Base-by-base conservation (phyloP, 2,888 invertebrate genomes). In the Eubasilissa splendida region DNA sequence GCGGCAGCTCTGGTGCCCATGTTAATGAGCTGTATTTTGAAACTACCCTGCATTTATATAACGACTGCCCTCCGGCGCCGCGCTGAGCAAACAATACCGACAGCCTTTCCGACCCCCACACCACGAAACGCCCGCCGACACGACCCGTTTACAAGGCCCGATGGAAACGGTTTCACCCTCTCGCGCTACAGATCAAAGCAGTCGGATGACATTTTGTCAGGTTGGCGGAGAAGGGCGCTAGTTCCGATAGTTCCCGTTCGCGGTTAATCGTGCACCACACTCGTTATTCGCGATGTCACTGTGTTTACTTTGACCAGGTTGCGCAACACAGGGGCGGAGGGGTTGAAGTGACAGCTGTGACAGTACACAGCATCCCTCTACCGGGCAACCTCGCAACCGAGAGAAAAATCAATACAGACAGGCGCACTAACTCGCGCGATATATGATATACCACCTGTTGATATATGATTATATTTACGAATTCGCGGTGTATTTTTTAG, bases 1-100 rank as follows among this genome's bases (percentile, higher is more conserved):
- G 96, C 96, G 88, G 96, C 97, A 88, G 96, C 96, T 91, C 96
- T 93, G 86, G 97, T 97, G 89, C 96, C 97, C 97, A 97, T 97
- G 90, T 94, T 95, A 90, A 93, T 92, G 86, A 93, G 92, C 88
- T 93, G 93, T 86, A 93, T 92, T 91, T 91, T 93, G 89, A 93
- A 93, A 88, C 93, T 93, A 89, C 93, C 93, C 89, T 93, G 92
- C 93, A 93, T 93, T 89, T 83, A 84, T 84, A 73, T 81, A 80
- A 78, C 22, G 22, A 22, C 73, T 12, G 78, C 77, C 78, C 53
- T 63, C 80, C 82, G 80, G 75, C 80, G 71, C 71, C 56, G 70
- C 74, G n/a, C 74, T 53, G 31, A 14, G 60, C 52, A 77, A 76
- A 66, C 53, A 76, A 80, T 78, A 79, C 42, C 76, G 60, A 59